A percentile compares a stretch with the other conserved stretches of the same genome.
These are phyloP conservation scores for Poliocrania exsul DNA, from an alignment of 2,797 vertebrate species.

Conservation along the genomic window DNA sequence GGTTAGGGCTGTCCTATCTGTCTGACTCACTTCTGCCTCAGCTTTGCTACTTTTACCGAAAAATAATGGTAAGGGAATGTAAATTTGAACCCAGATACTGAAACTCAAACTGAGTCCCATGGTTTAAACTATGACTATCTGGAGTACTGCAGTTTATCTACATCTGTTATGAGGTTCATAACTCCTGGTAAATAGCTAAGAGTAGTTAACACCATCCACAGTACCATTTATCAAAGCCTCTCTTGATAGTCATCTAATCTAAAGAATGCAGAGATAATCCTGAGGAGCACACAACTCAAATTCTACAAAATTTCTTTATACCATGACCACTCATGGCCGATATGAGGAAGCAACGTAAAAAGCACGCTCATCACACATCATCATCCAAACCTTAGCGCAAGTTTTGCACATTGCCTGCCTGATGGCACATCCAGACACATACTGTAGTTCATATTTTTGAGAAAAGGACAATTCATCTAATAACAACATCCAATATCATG, in stretches of 20 bases:
- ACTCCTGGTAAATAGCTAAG: not conserved
- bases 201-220: not conserved
- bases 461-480: not conserved
- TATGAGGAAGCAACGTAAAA: not conserved
- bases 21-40: not conserved
- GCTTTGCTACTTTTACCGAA: not conserved
- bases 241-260: not conserved
- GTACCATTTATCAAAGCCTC: not conserved
- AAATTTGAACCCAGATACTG: not conserved
- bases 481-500: not conserved
- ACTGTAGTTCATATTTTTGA: not conserved
- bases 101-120: not conserved
- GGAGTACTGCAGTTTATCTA: not conserved
- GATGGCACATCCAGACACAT: not conserved
- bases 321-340: not conserved
- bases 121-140: not conserved
- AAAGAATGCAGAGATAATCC: not conserved
- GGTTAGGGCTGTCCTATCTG: not conserved
- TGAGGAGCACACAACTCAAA: not conserved
- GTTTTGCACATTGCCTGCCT: not conserved
- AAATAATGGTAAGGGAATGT: not conserved
- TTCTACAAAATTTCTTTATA: not conserved
- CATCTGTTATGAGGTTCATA: not conserved
- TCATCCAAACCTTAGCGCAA: not conserved
- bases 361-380: not conserved